Percentiles rank a stretch among this genome's conserved stretches.
These are phyloP conservation scores for western clawed frog (Xenopus tropicalis) DNA, from an alignment of 2,113 vertebrate genomes.

Conservation along the genomic window DNA sequence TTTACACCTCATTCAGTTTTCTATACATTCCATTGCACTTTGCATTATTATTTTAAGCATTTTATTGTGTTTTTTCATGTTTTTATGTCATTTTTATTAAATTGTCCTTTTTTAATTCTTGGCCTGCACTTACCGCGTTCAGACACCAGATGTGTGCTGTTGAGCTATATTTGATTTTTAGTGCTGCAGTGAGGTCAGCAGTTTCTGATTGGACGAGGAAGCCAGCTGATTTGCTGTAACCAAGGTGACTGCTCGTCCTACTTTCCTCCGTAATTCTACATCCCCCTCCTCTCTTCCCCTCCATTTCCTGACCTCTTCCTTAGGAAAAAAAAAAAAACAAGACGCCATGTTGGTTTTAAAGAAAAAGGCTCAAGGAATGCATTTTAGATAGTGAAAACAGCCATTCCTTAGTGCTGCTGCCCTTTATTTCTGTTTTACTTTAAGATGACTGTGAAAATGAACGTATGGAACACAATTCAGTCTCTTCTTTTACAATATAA, in stretches of 20 bases:
- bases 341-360: constrained; percentile 34
- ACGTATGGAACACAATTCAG: too few species aligned
- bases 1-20: too few species aligned
- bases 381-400: not conserved
- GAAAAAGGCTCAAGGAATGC: constrained; percentile 10
- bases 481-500: too few species aligned
- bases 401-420: not conserved
- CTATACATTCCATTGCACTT: too few species aligned
- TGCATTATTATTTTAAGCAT: not conserved
- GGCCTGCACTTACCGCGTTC: constrained; percentile 32
- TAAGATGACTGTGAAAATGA: too few species aligned
- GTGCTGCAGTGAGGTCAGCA: constrained; percentile 33
- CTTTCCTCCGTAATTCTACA: constrained; percentile 14
- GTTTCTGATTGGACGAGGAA: constrained; percentile 8
- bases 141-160: constrained; percentile 43
- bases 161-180: constrained; percentile 39
- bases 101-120: not conserved
- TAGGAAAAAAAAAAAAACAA: constrained; percentile 14
- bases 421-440: not conserved
- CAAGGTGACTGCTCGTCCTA: constrained; percentile 25
- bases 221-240: constrained; percentile 34
- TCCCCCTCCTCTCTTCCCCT: constrained; percentile 25
- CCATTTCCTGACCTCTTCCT: constrained; percentile 22
- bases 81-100: not conserved
- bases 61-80: not conserved